Base-by-base conservation (phyloP, 2,113 vertebrate genomes). In the Anas platyrhynchos region DNA sequence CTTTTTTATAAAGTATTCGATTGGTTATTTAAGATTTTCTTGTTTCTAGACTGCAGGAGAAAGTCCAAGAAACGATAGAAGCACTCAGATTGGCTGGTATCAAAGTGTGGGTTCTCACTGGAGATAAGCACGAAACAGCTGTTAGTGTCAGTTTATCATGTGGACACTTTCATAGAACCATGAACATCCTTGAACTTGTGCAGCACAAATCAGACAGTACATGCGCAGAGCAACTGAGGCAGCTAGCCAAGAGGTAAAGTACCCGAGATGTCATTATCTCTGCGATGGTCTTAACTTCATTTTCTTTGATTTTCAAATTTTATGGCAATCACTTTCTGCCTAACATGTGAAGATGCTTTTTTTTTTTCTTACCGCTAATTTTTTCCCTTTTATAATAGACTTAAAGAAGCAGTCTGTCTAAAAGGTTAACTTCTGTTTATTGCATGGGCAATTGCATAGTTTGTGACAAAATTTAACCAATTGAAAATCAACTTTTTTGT, bases 91-190 rank as follows among this genome's bases (percentile, higher is more conserved):
- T 99, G 97, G 99, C 99, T 59, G 99, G 99, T 65, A 99, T 99
- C 96, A 99, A 99, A 98, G 98, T 99, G 29, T 99, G 99, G 99
- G 99, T 99, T 75, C 98, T 99, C 93, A 99, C 99, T 7, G 99
- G 99, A 46, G 99, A 99, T 96, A 99, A 99, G 96, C 99, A 99
- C 0, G 99, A 99, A 95, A 99, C 99, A 0, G 99, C 99, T 41
- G 98, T 99, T 65, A 99, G 99, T 52, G 99, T 99, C 97, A 99
- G 99, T 94, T 97, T 99, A 59, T 99, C 99, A 2, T 99, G 99
- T 74, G 99, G 99, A 82, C 99, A 99, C 97, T 99, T 99, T 94
- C 99, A 99, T 44, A 98, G 99, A 96, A 98, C 98, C 87, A 99
- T 99, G 99, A 99, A 99, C 97, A 98, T 99, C 97, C 98, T 99